These are phyloP conservation scores for Gasterosteus nipponicus DNA, from an alignment of 2,113 vertebrate genomes.

Conservation along the genomic window DNA sequence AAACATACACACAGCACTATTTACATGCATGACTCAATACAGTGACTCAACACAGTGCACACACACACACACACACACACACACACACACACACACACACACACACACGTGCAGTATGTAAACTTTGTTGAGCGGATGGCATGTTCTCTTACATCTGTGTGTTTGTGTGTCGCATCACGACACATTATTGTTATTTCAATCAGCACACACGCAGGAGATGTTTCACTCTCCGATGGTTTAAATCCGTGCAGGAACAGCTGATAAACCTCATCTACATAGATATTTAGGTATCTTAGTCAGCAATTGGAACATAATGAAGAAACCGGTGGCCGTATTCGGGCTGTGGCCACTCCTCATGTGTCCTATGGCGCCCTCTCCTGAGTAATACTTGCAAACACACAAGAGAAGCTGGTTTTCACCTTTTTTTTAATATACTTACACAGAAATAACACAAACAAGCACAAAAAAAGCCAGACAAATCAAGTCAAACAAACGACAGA, in stretches of 20 bases:
- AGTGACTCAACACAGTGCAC: too few species aligned
- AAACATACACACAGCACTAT: background rate
- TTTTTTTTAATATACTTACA: background rate
- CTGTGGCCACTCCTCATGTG: background rate
- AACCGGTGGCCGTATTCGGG: conserved; percentile 17
- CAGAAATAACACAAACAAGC: background rate
- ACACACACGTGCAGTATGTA: background rate
- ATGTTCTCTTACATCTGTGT: background rate
- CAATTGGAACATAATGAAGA: conserved; percentile 24
- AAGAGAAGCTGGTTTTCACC: background rate
- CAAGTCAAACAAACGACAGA: background rate
- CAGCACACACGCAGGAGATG: conserved; percentile 32
- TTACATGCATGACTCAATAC: background rate
- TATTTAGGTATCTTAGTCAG: background rate
- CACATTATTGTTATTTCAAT: conserved; percentile 7
- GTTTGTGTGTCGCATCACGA: background rate
- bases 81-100: too few species aligned
- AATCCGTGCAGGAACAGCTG: conserved; percentile 1
- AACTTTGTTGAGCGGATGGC: background rate
- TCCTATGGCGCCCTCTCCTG: conserved; percentile 59
- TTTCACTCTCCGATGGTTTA: conserved; percentile 29
- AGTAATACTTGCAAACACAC: conserved; percentile 15
- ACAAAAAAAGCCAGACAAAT: background rate
- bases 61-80: too few species aligned
- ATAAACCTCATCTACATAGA: background rate